Conservation (phyloP, 2,888 invertebrate genomes). For the Tanytarsus gracilentus region DNA sequence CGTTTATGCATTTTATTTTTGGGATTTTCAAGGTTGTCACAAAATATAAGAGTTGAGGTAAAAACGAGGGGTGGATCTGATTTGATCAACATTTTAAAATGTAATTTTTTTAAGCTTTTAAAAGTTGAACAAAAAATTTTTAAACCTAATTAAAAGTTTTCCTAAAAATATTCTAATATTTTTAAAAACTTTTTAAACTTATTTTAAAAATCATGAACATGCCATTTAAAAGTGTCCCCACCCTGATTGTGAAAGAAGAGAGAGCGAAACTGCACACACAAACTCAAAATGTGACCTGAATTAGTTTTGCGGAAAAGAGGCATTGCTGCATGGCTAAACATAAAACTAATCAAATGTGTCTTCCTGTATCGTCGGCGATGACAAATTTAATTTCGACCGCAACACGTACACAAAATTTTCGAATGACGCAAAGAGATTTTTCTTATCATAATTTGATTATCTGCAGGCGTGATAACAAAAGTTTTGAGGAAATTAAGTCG, state of each 20-base stretch:
- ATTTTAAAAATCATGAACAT: too few species aligned
- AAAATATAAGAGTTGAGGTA: neutral
- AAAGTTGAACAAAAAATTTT: too few species aligned
- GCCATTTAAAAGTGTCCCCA: too few species aligned
- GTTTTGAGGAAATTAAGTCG: neutral
- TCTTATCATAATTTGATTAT: neutral
- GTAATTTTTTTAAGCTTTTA: too few species aligned
- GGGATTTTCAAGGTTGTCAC: constrained; percentile 26
- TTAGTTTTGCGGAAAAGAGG: constrained; percentile 6
- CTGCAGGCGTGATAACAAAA: neutral
- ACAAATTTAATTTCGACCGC: neutral
- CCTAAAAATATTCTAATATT: too few species aligned
- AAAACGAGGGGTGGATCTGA: too few species aligned
- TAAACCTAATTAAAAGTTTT: too few species aligned
- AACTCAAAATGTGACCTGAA: constrained; percentile 24
- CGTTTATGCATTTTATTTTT: neutral
- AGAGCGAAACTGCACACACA: too few species aligned
- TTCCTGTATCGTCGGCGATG: neutral
- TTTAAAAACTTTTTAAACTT: too few species aligned
- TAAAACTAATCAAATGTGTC: constrained; percentile 24
- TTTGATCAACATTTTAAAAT: too few species aligned
- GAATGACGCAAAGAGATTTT: neutral
- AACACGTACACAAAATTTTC: neutral
- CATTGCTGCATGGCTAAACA: constrained; percentile 27
- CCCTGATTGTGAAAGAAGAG: too few species aligned